Conservation (phyloP, 1,140 invertebrate species). For the Coptotermes formosanus region DNA sequence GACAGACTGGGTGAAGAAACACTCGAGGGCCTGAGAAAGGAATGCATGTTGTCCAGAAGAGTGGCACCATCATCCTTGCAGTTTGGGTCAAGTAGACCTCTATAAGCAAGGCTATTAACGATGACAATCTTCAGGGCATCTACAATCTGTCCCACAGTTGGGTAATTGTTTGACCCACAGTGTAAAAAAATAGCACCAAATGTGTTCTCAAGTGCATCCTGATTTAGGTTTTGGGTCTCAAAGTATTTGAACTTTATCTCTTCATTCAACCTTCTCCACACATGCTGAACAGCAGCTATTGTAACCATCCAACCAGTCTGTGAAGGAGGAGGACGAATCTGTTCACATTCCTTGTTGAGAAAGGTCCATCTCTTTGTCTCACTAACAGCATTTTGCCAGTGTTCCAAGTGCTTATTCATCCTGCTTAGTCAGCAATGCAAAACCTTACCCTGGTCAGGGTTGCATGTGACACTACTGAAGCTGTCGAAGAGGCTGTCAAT, state of each 20-base stretch:
- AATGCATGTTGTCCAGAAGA: neutral
- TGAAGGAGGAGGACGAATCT: neutral
- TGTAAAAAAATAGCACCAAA: conserved; percentile 27
- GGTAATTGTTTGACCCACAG: conserved; percentile 30
- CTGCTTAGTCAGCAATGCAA: too few species aligned
- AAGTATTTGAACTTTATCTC: conserved; percentile 28
- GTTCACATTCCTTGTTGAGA: too few species aligned
- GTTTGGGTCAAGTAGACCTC: neutral
- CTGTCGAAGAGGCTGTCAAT: too few species aligned
- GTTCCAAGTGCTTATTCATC: too few species aligned
- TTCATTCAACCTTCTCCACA: neutral
- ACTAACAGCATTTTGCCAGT: too few species aligned
- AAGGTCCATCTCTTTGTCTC: too few species aligned
- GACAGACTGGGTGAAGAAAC: too few species aligned
- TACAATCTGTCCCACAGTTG: conserved; percentile 21
- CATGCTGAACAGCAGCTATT: neutral
- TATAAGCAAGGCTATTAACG: conserved; percentile 10
- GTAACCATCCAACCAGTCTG: neutral
- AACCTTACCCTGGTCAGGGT: too few species aligned
- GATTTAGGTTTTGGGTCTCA: conserved; percentile 25
- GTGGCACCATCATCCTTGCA: neutral
- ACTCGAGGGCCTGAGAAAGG: neutral
- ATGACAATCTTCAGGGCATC: neutral
- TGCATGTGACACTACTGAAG: too few species aligned
- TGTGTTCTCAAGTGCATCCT: conserved; percentile 33